Base-by-base conservation (phyloP, 2,797 vertebrate species). In the Lutjanus campechanus region DNA sequence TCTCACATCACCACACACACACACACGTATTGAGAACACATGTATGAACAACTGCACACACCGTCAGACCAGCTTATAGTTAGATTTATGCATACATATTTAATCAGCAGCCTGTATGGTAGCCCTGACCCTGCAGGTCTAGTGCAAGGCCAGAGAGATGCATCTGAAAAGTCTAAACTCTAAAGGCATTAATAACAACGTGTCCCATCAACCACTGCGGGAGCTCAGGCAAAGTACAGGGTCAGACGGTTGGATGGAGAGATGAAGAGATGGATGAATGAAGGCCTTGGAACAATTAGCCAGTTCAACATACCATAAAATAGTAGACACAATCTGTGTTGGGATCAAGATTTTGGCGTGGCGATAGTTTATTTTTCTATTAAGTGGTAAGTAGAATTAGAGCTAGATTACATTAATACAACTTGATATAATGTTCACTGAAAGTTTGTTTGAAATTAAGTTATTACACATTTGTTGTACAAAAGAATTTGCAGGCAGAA, bases 41-140 rank as follows among this genome's bases (percentile, higher is more conserved):
- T 20, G 25, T 17, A 54, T 68, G 54, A 77, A 49, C 15, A 60
- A 59, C 50, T 10, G 58, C 65, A 65, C 76, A 50, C 56, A 41
- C 36, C 36, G 15, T 65, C 85, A 80, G 36, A 41, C 43, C 71
- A 62, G 76, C 79, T 76, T 69, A 72, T 81, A 82, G 83, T 84
- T 81, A 89, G 89, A 94, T 95, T 95, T 93, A 95, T 93, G 91
- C 91, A 93, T 90, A 85, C 70, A 88, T 89, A 83, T 82, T 85
- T 88, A 84, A 91, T 90, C 81, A 85, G 76, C 63, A 78, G 81
- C 49, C 79, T 85, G 56, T 88, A 73, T 66, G 49, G 85, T 68
- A 88, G 76, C 93, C 91, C 69, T 95, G 94, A 94, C 93, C 93
- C 88, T 55, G 71, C 49, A 75, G 85, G 75, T 85, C 84, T 29